Evolutionary conservation across 1,140 invertebrate species (phyloP).

Genomic region (Drosophila burlai): DNA sequence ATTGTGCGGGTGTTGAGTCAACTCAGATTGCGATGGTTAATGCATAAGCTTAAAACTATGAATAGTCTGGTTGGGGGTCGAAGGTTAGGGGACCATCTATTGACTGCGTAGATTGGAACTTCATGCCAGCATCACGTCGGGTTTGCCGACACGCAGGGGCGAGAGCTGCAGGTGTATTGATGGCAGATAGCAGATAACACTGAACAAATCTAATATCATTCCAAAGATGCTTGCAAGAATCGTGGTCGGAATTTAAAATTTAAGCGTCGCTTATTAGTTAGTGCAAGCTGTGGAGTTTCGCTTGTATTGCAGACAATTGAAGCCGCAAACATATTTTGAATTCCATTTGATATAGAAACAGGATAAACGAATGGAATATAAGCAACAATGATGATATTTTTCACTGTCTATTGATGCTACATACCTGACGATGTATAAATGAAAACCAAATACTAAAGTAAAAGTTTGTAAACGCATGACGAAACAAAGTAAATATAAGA

Average conservation of each 20-base stretch:
- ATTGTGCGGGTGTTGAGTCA: background rate
- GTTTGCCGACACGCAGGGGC: background rate
- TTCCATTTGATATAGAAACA: background rate
- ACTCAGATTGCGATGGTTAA: slow-evolving; percentile 25
- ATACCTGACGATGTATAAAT: slow-evolving; percentile 4
- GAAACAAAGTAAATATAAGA: slow-evolving; percentile 1
- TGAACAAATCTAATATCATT: slow-evolving; percentile 42
- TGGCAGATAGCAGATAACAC: slow-evolving; percentile 27
- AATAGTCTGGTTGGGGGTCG: slow-evolving; percentile 15
- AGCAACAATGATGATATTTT: background rate
- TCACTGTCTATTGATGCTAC: background rate
- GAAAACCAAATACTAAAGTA: background rate
- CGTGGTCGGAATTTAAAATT: slow-evolving; percentile 44
- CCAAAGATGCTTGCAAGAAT: slow-evolving; percentile 24
- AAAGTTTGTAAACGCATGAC: background rate
- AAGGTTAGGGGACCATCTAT: slow-evolving; percentile 12
- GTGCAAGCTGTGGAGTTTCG: slow-evolving; percentile 10
- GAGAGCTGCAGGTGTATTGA: slow-evolving; percentile 40
- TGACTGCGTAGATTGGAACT: slow-evolving; percentile 13
- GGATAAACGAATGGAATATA: slow-evolving; percentile 9
- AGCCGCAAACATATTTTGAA: slow-evolving; percentile 6
- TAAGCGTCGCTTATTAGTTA: slow-evolving; percentile 10
- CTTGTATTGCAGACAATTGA: slow-evolving; percentile 9
- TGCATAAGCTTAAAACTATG: slow-evolving; percentile 54
- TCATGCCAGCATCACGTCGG: slow-evolving; percentile 10